Percentiles rank a stretch among this genome's conserved stretches.
Evolutionary conservation across 2,888 invertebrate genomes (phyloP).

Genomic region (Odontocerum albicorne): DNA sequence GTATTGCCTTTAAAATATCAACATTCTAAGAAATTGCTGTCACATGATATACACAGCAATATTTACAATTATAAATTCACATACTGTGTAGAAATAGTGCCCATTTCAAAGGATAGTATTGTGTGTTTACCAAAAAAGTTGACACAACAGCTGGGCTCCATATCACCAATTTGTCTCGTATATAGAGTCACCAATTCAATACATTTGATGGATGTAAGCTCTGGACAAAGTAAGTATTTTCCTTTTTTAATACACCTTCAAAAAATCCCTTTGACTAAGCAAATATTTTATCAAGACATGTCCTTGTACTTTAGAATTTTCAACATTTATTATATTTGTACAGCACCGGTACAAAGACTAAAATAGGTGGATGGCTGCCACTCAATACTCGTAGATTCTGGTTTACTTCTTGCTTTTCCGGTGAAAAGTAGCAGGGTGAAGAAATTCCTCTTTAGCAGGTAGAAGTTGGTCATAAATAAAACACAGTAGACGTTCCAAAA

Average conservation of each 20-base stretch:
- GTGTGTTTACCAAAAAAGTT: conserved; percentile 87
- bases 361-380: too few species aligned
- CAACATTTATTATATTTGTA: too few species aligned
- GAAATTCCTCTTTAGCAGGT: too few species aligned
- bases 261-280: conserved; percentile 2
- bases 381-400: too few species aligned
- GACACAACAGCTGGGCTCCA: conserved; percentile 83
- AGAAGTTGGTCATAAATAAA: too few species aligned
- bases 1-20: conserved; percentile 87
- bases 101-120: conserved; percentile 91
- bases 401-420: too few species aligned
- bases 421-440: too few species aligned
- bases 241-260: too few species aligned
- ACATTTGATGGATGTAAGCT: conserved; percentile 89
- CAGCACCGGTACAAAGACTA: too few species aligned
- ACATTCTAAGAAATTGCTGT: conserved; percentile 92
- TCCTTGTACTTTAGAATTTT: too few species aligned
- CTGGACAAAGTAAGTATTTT: conserved; percentile 71
- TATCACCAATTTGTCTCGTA: conserved; percentile 86
- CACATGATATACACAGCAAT: conserved; percentile 97
- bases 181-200: conserved; percentile 86
- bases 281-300: conserved; percentile 2
- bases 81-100: conserved; percentile 92
- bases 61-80: conserved; percentile 96
- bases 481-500: too few species aligned